phyloP scores from a whole-genome alignment of 2,797 vertebrate species.

The Aeoliscus strigatus region DNA sequence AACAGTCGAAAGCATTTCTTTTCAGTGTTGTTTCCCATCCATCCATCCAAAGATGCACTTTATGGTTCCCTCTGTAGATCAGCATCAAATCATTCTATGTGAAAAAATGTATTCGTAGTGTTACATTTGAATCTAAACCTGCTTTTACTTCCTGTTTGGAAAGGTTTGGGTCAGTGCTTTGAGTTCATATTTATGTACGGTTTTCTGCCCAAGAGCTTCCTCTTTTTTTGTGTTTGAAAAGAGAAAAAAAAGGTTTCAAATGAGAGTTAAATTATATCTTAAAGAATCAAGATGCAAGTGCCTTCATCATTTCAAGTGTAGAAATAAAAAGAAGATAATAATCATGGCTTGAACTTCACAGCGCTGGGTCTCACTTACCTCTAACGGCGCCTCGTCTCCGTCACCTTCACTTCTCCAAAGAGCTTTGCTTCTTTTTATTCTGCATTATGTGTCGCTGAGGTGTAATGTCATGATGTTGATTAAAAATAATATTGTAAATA shows the following conservation, averaged over 20 bases:
- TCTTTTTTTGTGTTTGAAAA: constrained; percentile 20
- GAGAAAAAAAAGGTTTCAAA: not conserved
- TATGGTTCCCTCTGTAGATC: constrained; percentile 48
- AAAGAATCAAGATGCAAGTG: constrained; percentile 48
- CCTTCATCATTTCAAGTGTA: constrained; percentile 51
- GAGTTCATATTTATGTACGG: constrained; percentile 41
- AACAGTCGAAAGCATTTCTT: constrained; percentile 34
- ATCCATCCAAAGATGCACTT: constrained; percentile 66
- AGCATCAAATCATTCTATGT: constrained; percentile 25
- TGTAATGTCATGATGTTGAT: constrained; percentile 43
- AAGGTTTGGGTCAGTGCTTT: constrained; percentile 19
- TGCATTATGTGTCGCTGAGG: constrained; percentile 53
- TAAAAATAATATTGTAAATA: constrained; percentile 59
- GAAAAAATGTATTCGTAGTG: constrained; percentile 2
- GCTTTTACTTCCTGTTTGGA: constrained; percentile 16
- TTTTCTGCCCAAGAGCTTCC: constrained; percentile 8
- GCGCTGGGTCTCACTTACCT: constrained; percentile 14
- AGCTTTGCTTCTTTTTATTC: constrained; percentile 57
- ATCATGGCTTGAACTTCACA: constrained; percentile 22
- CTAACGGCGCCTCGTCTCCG: constrained; percentile 10
- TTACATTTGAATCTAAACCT: constrained; percentile 23
- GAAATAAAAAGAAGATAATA: not conserved
- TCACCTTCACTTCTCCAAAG: constrained; percentile 32
- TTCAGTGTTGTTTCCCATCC: constrained; percentile 41
- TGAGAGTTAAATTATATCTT: constrained; percentile 15